Conservation (phyloP, 1,140 invertebrate species). For the Pollicipes pollicipes region DNA sequence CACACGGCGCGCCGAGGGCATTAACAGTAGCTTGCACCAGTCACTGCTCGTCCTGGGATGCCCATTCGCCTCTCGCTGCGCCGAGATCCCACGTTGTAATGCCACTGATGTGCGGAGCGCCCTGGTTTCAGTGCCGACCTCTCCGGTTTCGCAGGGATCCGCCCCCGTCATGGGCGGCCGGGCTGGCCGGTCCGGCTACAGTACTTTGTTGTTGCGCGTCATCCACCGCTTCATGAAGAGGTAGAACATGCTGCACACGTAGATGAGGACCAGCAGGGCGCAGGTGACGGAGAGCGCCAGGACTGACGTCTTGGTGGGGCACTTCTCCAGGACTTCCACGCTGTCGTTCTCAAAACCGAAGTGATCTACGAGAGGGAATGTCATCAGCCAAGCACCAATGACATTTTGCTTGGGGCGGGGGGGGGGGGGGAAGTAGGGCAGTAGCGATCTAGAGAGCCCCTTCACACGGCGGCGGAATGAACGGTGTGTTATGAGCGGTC, state of each 20-base stretch:
- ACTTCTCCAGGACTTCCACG: constrained; percentile 24
- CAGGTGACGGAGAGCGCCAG: constrained; percentile 71
- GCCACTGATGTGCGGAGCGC: not conserved
- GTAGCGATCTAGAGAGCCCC: too few relatives aligned
- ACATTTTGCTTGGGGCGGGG: too few relatives aligned
- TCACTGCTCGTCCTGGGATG: too few relatives aligned
- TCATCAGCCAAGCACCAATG: too few relatives aligned
- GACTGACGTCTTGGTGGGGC: constrained; percentile 75
- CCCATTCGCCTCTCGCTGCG: too few relatives aligned
- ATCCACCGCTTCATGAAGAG: constrained; percentile 84
- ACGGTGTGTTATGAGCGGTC: too few relatives aligned
- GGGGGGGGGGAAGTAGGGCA: too few relatives aligned
- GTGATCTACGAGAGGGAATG: not conserved
- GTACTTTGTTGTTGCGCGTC: constrained; percentile 43
- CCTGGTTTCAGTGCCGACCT: not conserved
- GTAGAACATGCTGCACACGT: constrained; percentile 70
- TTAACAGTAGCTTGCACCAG: not conserved
- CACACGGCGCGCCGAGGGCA: too few relatives aligned
- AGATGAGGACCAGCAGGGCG: constrained; percentile 69
- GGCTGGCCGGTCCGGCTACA: constrained; percentile 7
- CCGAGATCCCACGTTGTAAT: too few relatives aligned
- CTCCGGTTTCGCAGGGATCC: not conserved
- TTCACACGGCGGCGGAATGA: too few relatives aligned
- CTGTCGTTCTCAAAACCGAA: not conserved
- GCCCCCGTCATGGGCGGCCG: not conserved